These are phyloP conservation scores for Myopa tessellatipennis DNA, from an alignment of 2,888 invertebrate genomes.

Conservation along the genomic window DNA sequence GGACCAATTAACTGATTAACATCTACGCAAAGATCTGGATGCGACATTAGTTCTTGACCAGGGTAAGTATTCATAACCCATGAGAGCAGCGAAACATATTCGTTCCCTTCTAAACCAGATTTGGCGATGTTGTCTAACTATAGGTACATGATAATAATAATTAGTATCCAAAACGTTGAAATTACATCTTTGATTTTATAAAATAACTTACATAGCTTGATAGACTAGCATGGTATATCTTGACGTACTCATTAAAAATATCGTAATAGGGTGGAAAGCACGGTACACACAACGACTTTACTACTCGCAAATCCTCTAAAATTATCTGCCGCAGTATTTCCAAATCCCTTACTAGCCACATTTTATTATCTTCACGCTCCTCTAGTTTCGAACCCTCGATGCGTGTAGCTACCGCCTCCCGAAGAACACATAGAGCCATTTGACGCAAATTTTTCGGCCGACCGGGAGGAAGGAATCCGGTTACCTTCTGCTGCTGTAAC, in stretches of 20 bases:
- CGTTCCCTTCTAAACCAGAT: constrained; percentile 92
- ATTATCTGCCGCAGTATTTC: constrained; percentile 89
- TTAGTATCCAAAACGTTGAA: neutral
- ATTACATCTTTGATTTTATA: neutral
- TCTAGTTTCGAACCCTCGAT: constrained; percentile 97
- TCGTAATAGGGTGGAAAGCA: constrained; percentile 97
- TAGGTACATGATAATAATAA: neutral
- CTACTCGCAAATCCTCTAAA: constrained; percentile 89
- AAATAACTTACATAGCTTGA: constrained; percentile 78
- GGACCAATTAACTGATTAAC: constrained; percentile 77
- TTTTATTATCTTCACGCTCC: constrained; percentile 88
- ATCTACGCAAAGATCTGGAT: constrained; percentile 85
- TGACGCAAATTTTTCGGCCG: constrained; percentile 92
- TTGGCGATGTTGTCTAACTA: constrained; percentile 88
- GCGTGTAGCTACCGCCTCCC: constrained; percentile 82
- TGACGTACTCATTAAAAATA: constrained; percentile 89
- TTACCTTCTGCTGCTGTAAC: constrained; percentile 72
- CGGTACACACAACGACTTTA: constrained; percentile 88
- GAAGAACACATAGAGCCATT: constrained; percentile 85
- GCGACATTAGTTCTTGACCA: constrained; percentile 88
- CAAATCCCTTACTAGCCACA: constrained; percentile 95
- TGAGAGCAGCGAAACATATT: constrained; percentile 91
- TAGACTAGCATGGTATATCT: constrained; percentile 92
- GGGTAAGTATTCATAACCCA: constrained; percentile 95
- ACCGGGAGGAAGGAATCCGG: constrained; percentile 93